These are phyloP conservation scores for Acanthosepion lycidas DNA, from an alignment of 2,888 invertebrate genomes.

Conservation along the genomic window DNA sequence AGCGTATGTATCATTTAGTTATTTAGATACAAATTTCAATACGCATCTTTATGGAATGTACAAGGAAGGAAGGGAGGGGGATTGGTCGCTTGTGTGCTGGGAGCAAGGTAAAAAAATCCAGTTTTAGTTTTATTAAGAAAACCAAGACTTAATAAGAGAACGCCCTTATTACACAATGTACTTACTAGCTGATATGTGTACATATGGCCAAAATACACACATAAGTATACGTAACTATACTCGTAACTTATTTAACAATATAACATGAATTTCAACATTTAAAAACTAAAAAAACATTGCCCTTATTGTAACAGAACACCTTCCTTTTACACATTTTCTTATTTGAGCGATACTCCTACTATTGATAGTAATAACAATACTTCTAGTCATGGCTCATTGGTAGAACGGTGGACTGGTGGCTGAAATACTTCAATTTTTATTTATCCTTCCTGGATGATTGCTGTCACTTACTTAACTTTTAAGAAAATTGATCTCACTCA, in stretches of 20 bases:
- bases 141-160: background rate
- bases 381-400: background rate
- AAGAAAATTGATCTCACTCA: background rate
- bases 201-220: background rate
- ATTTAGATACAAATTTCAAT: background rate
- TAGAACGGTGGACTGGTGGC: background rate
- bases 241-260: background rate
- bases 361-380: too few relatives aligned
- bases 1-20: background rate
- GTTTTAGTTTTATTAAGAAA: background rate
- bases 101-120: background rate
- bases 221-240: background rate
- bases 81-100: background rate
- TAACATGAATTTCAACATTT: background rate
- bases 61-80: background rate
- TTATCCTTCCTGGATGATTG: background rate
- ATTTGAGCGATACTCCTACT: too few relatives aligned
- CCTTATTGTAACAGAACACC: background rate
- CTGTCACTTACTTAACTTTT: too few relatives aligned
- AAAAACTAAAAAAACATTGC: background rate
- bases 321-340: slow-evolving; percentile 23
- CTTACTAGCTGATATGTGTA: background rate
- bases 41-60: slow-evolving; percentile 33
- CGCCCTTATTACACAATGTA: background rate
- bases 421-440: background rate